phyloP scores from a whole-genome alignment of 2,113 vertebrate genomes.

The Burhinus bistriatus region DNA sequence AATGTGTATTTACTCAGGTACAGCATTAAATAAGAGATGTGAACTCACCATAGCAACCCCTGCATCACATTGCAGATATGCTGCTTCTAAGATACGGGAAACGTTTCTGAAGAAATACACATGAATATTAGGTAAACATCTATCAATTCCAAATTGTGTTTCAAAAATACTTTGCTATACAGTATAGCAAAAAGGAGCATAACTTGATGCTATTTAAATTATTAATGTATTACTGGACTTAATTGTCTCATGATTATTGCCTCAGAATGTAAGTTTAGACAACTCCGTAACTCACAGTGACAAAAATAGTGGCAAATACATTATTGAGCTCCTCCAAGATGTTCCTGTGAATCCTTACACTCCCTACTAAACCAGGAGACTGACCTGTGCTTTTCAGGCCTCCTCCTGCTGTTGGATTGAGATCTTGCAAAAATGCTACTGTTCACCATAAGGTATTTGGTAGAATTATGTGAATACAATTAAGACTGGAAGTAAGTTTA shows the following conservation, averaged over 20 bases:
- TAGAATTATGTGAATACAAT: neutral
- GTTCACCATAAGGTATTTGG: neutral
- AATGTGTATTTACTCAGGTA: conserved; percentile 64
- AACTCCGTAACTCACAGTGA: neutral
- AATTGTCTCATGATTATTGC: neutral
- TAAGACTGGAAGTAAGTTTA: neutral
- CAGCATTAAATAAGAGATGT: conserved; percentile 58
- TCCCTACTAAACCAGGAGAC: neutral
- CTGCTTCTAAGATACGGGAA: conserved; percentile 58
- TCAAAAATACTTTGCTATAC: neutral
- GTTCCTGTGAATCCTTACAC: neutral
- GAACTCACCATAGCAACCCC: conserved; percentile 60
- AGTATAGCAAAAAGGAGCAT: neutral
- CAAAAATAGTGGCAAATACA: neutral
- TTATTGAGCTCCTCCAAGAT: neutral
- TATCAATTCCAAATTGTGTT: neutral
- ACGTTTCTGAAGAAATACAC: conserved; percentile 29
- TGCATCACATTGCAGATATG: conserved; percentile 33
- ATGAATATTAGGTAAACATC: conserved; percentile 20
- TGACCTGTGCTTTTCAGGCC: neutral
- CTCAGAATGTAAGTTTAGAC: neutral
- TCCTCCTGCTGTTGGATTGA: neutral
- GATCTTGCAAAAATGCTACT: neutral
- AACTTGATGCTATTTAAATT: neutral
- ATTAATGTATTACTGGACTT: neutral